These are phyloP conservation scores for Oryzias javanicus DNA, from an alignment of 2,113 vertebrate genomes.

Conservation along the genomic window DNA sequence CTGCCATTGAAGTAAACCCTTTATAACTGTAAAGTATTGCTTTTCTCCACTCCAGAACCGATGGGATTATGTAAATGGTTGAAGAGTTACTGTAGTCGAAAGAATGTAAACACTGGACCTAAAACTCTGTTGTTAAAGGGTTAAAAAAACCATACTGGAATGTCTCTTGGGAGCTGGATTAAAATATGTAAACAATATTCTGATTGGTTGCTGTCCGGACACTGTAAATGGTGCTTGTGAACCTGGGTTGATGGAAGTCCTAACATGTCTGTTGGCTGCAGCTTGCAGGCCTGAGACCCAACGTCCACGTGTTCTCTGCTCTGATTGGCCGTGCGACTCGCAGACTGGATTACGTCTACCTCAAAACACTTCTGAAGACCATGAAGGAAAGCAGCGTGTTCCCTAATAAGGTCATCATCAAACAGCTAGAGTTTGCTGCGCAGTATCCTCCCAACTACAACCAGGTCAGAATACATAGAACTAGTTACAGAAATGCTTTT, in stretches of 20 bases:
- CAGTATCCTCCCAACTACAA: slow-evolving; percentile 89
- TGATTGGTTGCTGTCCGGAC: too few relatives aligned
- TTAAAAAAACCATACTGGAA: too few relatives aligned
- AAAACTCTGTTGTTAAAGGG: too few relatives aligned
- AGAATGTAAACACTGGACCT: too few relatives aligned
- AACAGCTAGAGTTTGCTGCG: slow-evolving; percentile 89
- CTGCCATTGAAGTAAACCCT: too few relatives aligned
- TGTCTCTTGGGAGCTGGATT: too few relatives aligned
- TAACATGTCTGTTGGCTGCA: slow-evolving; percentile 42
- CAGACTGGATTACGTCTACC: slow-evolving; percentile 86
- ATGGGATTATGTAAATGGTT: too few relatives aligned
- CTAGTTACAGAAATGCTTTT: not conserved
- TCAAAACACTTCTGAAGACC: slow-evolving; percentile 81
- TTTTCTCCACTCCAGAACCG: too few relatives aligned
- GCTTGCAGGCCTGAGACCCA: slow-evolving; percentile 83
- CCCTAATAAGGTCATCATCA: slow-evolving; percentile 89
- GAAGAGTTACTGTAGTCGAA: too few relatives aligned
- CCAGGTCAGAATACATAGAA: slow-evolving; percentile 71
- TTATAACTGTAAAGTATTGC: too few relatives aligned
- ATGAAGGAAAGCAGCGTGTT: slow-evolving; percentile 81
- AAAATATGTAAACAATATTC: too few relatives aligned
- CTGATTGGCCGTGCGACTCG: slow-evolving; percentile 83
- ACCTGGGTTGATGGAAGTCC: not conserved
- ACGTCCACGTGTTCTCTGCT: slow-evolving; percentile 85
- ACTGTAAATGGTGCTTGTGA: not conserved